Base-by-base conservation (phyloP, 2,797 vertebrate genomes). In the Enteromius viviparus region DNA sequence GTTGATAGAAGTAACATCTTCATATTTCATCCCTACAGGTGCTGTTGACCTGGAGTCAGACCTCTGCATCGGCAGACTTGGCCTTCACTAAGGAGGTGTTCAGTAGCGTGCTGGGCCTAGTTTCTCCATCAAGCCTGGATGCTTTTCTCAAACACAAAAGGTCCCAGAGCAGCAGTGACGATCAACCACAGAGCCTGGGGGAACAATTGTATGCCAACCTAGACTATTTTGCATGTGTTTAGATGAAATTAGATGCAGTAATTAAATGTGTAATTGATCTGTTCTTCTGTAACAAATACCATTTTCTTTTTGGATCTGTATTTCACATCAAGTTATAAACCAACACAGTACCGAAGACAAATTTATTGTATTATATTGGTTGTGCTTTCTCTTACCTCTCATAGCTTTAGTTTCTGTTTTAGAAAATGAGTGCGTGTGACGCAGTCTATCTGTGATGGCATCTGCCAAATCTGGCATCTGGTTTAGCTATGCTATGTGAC, bases 171-270 rank as follows among this genome's bases (percentile, higher is more conserved):
- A 93, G 90, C 29, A 6, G 82, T 10, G 90, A 87, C 3, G 37
- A 74, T 74, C 88, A 90, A 68, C 90, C 93, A 10, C 88, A 90
- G 87, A 93, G 78, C 79, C 66, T 87, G 0, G 89, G 89, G 4
- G 94, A 94, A 55, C 91, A 94, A 72, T 83, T 95, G 95, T 96
- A 89, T 81, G 94, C 85, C 69, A 42, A 37, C 15, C n/a, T 3
- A 32, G 6, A 47, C 2, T 66, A 68, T 4, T 65, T 65, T 64
- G 40, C 15, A 34, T 62, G 11, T 37, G 17, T 49, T 53, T 21
- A 37, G 45, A 65, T 23, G 17, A 23, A 72, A 32, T 74, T 34
- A 37, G 29, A 49, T 23, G 29, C 37, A 29, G 40, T 62, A 64
- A 29, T 47, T 10, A 37, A 21, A 58, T 6, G n/a, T 12, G 4